phyloP scores from a whole-genome alignment of 2,113 vertebrate genomes.

The Bostrychus sinensis region DNA sequence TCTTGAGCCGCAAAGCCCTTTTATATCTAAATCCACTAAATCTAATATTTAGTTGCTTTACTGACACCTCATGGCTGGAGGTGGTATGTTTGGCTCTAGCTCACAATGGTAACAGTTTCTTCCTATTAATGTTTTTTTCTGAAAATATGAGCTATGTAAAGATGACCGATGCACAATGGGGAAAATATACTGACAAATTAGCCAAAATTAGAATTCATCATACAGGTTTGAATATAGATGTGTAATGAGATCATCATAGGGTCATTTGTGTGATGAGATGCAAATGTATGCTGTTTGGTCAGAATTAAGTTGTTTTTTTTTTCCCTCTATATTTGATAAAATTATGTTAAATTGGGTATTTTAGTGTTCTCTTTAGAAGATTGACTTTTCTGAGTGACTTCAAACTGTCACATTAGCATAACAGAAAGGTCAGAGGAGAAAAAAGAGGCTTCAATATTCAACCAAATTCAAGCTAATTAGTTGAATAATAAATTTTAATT shows the following conservation, averaged over 20 bases:
- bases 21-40: too few relatives aligned
- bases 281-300: background rate
- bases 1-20: too few relatives aligned
- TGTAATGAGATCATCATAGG: background rate
- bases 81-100: too few relatives aligned
- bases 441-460: background rate
- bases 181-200: too few relatives aligned
- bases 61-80: too few relatives aligned
- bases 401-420: constrained; percentile 36
- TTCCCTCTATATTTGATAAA: constrained; percentile 21
- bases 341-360: constrained; percentile 46
- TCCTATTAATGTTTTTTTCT: too few relatives aligned
- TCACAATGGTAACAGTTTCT: too few relatives aligned
- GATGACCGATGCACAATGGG: too few relatives aligned
- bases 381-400: constrained; percentile 25
- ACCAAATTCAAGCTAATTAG: constrained; percentile 26
- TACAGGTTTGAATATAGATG: too few relatives aligned
- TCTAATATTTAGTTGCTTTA: too few relatives aligned
- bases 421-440: constrained; percentile 25
- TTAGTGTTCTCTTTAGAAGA: constrained; percentile 5
- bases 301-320: background rate
- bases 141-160: too few relatives aligned
- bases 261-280: background rate
- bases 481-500: constrained; percentile 26
- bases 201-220: too few relatives aligned